Evolutionary conservation across 2,797 vertebrate species (phyloP), one percentile per base, ranked within the genome.

Genomic region (Hyperoplus immaculatus): DNA sequence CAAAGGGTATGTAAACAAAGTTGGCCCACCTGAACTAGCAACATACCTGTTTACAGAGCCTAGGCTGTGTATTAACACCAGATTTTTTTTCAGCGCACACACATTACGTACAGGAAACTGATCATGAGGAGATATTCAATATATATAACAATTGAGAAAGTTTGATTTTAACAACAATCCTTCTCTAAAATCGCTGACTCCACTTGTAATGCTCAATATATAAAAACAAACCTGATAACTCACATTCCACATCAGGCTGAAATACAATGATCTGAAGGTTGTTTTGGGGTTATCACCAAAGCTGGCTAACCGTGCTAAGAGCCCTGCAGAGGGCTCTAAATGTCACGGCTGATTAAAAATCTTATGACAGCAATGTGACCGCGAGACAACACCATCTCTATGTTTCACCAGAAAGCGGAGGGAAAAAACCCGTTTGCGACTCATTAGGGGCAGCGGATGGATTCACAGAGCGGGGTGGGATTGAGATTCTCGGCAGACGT

Each of bases 301-400:
- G 54, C 76, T 61, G 29, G 45, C 64, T 80, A 75, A 65, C 50
- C 0, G 0, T 29, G 69, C 56, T 81, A 81, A 92, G 87, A 88
- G 64, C 73, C 68, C 81, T 85, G 29, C 81, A 51, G 56, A 80
- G 78, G 88, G 88, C 72, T 15, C 21, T 73, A 88, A 89, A 90
- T 87, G 84, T 89, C 87, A 91, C 0, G 45, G 71, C 74, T 88
- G 84, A 93, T 92, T 87, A 89, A 92, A 29, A 91, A 90, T 85
- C 88, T 85, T 65, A 88, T 87, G 87, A 90, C 89, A 73, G 75
- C 70, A 81, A 64, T 63, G 75, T 92, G 87, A 93, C 87, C 69
- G 38, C 82, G 3, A 80, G 77, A 88, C 80, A 87, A 78, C 63
- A 84, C 74, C 18, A 46, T 84, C 57, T 83, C 76, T 80, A 60